A percentile compares a stretch with the other conserved stretches of the same genome.
Conservation (phyloP, 2,113 vertebrate genomes). For the Bubo scandiacus region DNA sequence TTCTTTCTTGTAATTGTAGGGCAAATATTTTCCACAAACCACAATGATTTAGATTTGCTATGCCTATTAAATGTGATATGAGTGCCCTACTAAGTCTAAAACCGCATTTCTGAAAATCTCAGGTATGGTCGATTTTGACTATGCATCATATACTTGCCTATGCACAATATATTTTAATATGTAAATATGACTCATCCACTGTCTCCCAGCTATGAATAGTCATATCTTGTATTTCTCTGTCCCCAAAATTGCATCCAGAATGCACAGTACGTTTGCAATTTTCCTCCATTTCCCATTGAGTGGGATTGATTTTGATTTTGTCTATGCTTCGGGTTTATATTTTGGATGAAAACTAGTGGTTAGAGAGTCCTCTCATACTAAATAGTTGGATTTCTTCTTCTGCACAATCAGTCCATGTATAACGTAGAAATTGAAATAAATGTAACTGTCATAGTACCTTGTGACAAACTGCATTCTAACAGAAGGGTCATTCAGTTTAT, state of each 20-base stretch:
- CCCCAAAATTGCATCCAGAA: background rate
- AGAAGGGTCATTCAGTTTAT: slow-evolving; percentile 66
- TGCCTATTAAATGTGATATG: background rate
- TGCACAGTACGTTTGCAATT: background rate
- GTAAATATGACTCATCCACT: background rate
- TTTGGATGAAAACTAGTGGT: background rate
- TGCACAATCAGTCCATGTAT: background rate
- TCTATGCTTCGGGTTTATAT: background rate
- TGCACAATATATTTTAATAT: background rate
- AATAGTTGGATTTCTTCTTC: background rate
- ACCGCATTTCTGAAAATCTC: background rate
- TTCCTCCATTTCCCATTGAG: background rate
- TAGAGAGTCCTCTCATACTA: background rate
- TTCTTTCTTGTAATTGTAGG: background rate
- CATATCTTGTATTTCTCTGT: background rate
- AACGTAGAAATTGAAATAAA: slow-evolving; percentile 51
- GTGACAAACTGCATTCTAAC: slow-evolving; percentile 51
- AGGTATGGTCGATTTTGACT: background rate
- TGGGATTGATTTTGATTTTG: background rate
- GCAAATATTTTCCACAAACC: background rate
- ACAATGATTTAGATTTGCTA: background rate
- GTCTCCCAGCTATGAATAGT: background rate
- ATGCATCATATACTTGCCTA: background rate
- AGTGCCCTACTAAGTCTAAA: background rate
- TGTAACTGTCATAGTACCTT: slow-evolving; percentile 18